phyloP scores from a whole-genome alignment of 2,113 vertebrate genomes.

The Rhinoderma darwinii region DNA sequence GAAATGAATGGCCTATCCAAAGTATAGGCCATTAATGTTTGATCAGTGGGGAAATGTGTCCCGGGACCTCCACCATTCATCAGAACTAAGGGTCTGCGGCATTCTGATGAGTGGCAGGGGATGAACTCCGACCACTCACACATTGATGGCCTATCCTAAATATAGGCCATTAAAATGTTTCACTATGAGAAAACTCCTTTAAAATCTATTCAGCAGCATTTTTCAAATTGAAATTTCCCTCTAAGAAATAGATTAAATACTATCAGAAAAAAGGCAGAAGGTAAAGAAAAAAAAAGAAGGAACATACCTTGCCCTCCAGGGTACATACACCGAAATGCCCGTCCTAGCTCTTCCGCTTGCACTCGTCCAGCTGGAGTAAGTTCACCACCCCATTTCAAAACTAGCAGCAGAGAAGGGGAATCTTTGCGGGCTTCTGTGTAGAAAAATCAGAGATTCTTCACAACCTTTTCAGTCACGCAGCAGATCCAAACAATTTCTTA shows the following conservation, averaged over 20 bases:
- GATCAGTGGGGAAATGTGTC: too few species aligned
- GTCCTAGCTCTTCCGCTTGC: constrained; percentile 94
- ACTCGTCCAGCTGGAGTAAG: constrained; percentile 92
- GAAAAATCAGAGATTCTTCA: constrained; percentile 15
- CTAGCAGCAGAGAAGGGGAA: constrained; percentile 86
- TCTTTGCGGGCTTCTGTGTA: constrained; percentile 80
- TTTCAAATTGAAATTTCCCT: background rate
- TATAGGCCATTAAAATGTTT: too few species aligned
- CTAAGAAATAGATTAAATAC: background rate
- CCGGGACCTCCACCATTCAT: too few species aligned
- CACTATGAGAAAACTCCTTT: too few species aligned
- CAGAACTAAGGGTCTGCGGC: too few species aligned
- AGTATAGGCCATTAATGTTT: too few species aligned
- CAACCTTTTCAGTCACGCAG: background rate
- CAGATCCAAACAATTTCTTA: background rate
- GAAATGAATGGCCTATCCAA: too few species aligned
- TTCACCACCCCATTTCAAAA: constrained; percentile 97
- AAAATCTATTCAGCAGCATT: background rate
- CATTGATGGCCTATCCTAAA: too few species aligned
- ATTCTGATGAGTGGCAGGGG: too few species aligned
- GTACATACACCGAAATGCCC: constrained; percentile 98
- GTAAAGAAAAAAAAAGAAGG: background rate
- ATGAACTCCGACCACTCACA: too few species aligned
- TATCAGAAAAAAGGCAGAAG: background rate
- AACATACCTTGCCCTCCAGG: constrained; percentile 93